These are phyloP conservation scores for Clupea harengus DNA, from an alignment of 2,113 vertebrate species.

Conservation along the genomic window DNA sequence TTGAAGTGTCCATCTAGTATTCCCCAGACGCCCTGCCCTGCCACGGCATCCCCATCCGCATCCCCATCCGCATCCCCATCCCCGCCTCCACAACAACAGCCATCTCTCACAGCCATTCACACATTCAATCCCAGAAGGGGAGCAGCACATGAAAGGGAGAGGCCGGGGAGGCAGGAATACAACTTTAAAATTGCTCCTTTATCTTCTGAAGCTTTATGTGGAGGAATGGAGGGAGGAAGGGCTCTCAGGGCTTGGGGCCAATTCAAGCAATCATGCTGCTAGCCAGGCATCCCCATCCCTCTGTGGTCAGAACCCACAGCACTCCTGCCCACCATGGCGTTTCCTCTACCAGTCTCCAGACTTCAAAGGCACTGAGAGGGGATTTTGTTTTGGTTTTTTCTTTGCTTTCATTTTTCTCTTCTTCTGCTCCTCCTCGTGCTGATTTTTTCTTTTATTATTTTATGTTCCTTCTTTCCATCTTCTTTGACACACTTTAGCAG, in stretches of 20 bases:
- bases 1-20: constrained; percentile 54
- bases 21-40: constrained; percentile 10
- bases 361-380: not conserved
- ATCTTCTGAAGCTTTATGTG: constrained; percentile 53
- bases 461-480: not conserved
- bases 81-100: constrained; percentile 30
- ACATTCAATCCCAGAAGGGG: constrained; percentile 41
- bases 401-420: not conserved
- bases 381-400: not conserved
- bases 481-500: not conserved
- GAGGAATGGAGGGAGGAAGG: constrained; percentile 45
- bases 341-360: not conserved
- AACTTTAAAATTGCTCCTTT: constrained; percentile 52
- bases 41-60: not conserved
- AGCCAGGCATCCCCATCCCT: constrained; percentile 17
- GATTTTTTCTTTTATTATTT: not conserved
- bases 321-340: not conserved
- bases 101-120: constrained; percentile 50
- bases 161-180: constrained; percentile 32
- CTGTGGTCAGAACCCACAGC: not conserved
- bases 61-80: not conserved
- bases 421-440: constrained; percentile 24
- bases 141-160: constrained; percentile 45
- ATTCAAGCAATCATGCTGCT: constrained; percentile 45
- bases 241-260: constrained; percentile 43